Evolutionary conservation across 1,140 invertebrate species (phyloP), one percentile per base, ranked within the genome.

Genomic region (Doryteuthis pealeii): DNA sequence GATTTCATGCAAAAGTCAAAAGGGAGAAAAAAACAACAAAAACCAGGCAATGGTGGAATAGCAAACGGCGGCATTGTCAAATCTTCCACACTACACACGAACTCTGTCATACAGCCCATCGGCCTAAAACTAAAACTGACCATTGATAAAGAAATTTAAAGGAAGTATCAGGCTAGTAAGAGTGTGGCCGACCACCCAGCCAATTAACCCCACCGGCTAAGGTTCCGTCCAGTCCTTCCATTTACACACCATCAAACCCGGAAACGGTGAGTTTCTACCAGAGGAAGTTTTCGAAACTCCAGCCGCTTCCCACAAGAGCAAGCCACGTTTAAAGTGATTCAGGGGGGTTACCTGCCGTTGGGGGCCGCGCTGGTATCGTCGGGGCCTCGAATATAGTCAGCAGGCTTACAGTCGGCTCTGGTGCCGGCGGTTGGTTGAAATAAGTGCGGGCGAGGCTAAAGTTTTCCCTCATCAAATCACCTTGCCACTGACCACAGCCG

Each of bases 151-250:
- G n/a, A 90, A 90, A 78, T 89, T 89, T 80, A 90, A 89, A 80
- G 89, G 90, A 68, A 89, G 87, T 77, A 88, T 90, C 77, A 87
- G 74, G 85, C 87, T 62, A 89, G 85, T 75, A 84, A 86, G 75
- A 79, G 84, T 83, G 87, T 88, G 82, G 45, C 78, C 81, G 88
- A 86, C 89, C 87, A 85, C 80, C 85, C 28, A 89, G 73, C 89
- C 89, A 90, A 80, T 83, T 89, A 33, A 92, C 92, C 0, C 91
- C 92, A 32, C 91, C 92, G 43, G 92, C 92, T 67, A 94, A 95
- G 87, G 93, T 95, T 40, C 93, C 94, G 58, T 92, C 90, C 87
- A 94, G 93, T 87, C 91, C 94, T 70, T 90, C 91, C 86, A 78
- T 83, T 73, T 84, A 83, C 74, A 80, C 80, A 18, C 94, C 94